Evolutionary conservation across 2,797 vertebrate genomes (phyloP).

Genomic region (Lagocephalus sceleratus): DNA sequence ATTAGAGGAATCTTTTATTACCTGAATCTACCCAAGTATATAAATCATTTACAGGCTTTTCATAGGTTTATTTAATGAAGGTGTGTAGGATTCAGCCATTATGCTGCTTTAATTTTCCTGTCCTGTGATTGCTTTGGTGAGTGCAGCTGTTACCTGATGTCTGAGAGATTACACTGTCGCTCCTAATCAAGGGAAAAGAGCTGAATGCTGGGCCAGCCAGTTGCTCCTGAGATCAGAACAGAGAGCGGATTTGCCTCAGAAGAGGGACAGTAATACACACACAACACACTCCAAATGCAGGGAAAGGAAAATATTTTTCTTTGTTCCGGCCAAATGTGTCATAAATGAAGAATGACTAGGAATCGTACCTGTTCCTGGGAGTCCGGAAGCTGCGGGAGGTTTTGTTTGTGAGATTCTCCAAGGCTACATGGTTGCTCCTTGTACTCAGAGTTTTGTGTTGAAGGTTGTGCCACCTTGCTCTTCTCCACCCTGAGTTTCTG

Average conservation of each 20-base stretch:
- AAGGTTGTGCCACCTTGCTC: constrained; percentile 50
- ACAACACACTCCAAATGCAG: constrained; percentile 14
- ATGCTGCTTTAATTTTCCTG: not conserved
- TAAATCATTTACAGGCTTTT: too few relatives aligned
- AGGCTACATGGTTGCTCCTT: constrained; percentile 34
- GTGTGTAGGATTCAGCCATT: not conserved
- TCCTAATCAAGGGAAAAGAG: constrained; percentile 80
- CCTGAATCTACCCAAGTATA: too few relatives aligned
- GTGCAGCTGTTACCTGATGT: constrained; percentile 80
- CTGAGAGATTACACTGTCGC: constrained; percentile 82
- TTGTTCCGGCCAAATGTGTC: not conserved
- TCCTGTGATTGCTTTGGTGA: constrained; percentile 1
- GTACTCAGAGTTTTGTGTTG: constrained; percentile 27
- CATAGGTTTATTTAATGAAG: too few relatives aligned
- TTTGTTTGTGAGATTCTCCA: constrained; percentile 32
- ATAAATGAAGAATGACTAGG: not conserved
- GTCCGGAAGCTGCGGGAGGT: constrained; percentile 42
- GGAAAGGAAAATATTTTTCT: not conserved
- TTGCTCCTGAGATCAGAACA: constrained; percentile 74
- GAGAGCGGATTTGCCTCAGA: constrained; percentile 24
- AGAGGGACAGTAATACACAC: constrained; percentile 5
- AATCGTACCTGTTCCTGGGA: constrained; percentile 55
- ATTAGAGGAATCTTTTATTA: not conserved
- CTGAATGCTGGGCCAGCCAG: constrained; percentile 54
- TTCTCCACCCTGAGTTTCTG: constrained; percentile 82